A percentile compares a stretch with the other conserved stretches of the same genome.
Evolutionary conservation across 1,140 invertebrate species (phyloP).

Genomic region (Drosophila prosaltans): DNA sequence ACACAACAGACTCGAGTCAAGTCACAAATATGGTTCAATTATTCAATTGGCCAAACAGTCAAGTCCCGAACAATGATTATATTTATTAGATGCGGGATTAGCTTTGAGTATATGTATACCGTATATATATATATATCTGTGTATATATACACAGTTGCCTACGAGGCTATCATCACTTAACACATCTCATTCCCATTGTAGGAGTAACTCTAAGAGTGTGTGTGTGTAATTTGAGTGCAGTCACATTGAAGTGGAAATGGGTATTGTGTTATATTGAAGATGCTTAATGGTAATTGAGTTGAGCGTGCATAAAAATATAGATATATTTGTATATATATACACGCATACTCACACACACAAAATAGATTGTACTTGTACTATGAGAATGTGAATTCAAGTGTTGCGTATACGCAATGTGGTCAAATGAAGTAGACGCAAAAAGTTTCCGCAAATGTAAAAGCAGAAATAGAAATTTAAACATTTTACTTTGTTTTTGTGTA

Average conservation of each 20-base stretch:
- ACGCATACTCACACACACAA: not conserved
- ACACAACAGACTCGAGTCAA: constrained; percentile 13
- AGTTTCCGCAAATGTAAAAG: not conserved
- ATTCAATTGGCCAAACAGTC: constrained; percentile 62
- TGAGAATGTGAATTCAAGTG: constrained; percentile 4
- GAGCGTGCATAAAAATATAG: constrained; percentile 19
- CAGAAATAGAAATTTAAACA: not conserved
- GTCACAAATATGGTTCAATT: constrained; percentile 69
- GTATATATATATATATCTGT: not conserved
- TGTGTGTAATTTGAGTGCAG: constrained; percentile 49
- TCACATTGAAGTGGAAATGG: constrained; percentile 30
- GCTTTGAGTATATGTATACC: constrained; percentile 16
- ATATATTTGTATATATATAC: not conserved
- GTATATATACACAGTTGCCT: constrained; percentile 1
- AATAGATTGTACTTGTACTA: too few relatives aligned
- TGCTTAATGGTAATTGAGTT: constrained; percentile 41
- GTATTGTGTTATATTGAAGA: constrained; percentile 32
- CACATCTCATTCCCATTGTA: constrained; percentile 7
- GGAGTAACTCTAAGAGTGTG: constrained; percentile 2
- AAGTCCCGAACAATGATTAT: constrained; percentile 45
- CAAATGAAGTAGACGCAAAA: constrained; percentile 15
- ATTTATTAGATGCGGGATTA: constrained; percentile 73
- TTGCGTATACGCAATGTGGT: constrained; percentile 58
- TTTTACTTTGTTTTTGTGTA: not conserved
- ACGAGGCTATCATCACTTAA: constrained; percentile 13